Percentiles rank a stretch among this genome's conserved stretches.
Evolutionary conservation across 2,113 vertebrate species (phyloP).

Genomic region (Cromileptes altivelis): DNA sequence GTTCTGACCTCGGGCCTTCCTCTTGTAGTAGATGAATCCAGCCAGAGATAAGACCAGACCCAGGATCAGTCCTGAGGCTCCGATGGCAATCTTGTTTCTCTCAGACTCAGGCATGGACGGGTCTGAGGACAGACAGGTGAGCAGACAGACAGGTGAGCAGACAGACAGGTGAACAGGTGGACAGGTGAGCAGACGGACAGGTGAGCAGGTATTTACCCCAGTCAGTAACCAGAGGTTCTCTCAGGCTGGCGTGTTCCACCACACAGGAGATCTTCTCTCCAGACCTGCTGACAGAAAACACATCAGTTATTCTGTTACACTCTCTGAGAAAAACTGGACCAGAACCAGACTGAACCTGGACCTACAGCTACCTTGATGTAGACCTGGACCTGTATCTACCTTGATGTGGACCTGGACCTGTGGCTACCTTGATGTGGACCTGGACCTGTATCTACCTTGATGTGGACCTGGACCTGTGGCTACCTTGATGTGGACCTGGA

Average conservation of each 20-base stretch:
- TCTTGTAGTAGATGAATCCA: constrained; percentile 74
- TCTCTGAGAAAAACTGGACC: no score
- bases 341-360: neutral
- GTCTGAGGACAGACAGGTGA: constrained; percentile 3
- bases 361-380: no score
- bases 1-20: constrained; percentile 50
- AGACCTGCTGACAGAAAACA: constrained; percentile 48
- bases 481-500: no score
- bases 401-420: no score
- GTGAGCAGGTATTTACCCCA: constrained; percentile 48
- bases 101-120: constrained; percentile 61
- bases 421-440: no score
- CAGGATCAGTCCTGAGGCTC: constrained; percentile 69
- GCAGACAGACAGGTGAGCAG: neutral
- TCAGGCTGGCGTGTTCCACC: constrained; percentile 68
- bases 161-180: no score
- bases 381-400: no score
- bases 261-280: constrained; percentile 59
- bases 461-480: no score
- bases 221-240: constrained; percentile 31
- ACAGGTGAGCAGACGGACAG: neutral
- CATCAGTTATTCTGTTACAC: neutral
- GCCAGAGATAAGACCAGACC: constrained; percentile 72
- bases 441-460: no score
- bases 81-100: constrained; percentile 60